A percentile compares a stretch with the other conserved stretches of the same genome.
Conservation (phyloP, 2,888 invertebrate species). For the Lycia hirtaria region DNA sequence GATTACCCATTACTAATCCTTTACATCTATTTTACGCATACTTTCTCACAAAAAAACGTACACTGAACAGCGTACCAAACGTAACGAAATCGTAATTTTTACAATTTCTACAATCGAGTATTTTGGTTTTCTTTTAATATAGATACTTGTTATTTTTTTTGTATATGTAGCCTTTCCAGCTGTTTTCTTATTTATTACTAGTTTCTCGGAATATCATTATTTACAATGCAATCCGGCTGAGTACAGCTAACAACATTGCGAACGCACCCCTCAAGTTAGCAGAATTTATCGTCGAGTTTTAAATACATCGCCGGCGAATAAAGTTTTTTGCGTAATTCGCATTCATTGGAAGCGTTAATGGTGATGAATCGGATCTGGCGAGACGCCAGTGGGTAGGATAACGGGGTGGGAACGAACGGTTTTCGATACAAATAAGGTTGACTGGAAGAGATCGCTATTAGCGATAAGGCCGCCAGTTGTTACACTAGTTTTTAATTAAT, state of each 20-base stretch:
- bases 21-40: no score
- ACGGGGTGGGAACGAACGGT: conserved; percentile 48
- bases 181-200: not conserved
- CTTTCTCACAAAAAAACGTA: no score
- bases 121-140: no score
- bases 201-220: not conserved
- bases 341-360: conserved; percentile 75
- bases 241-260: conserved; percentile 43
- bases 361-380: conserved; percentile 77
- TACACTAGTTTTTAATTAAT: no score
- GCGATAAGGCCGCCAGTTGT: no score
- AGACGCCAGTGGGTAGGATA: conserved; percentile 62
- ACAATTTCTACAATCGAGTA: no score
- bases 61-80: no score
- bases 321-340: conserved; percentile 73
- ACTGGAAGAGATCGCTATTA: no score
- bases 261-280: conserved; percentile 29
- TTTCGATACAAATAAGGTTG: conserved; percentile 37
- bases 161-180: no score
- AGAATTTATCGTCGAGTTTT: conserved; percentile 65
- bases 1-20: no score
- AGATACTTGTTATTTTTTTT: no score
- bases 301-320: conserved; percentile 72
- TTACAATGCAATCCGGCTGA: conserved; percentile 43
- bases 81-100: no score